A percentile compares a stretch with the other conserved stretches of the same genome.
Conservation (phyloP, 2,888 invertebrate genomes). For the Entomobrya multifasciata region DNA sequence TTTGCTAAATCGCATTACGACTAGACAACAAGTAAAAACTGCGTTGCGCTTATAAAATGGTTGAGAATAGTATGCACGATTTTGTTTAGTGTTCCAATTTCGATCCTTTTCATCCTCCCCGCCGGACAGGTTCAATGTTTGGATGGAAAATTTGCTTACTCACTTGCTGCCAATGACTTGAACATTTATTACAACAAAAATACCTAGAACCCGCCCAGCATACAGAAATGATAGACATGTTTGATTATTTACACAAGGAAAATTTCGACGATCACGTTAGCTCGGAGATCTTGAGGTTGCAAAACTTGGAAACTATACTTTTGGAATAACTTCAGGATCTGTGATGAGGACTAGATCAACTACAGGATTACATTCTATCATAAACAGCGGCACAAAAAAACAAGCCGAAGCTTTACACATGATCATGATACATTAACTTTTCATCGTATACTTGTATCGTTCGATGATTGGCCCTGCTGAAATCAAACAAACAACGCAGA, state of each 20-base stretch:
- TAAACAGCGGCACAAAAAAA: no score
- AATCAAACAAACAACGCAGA: neutral
- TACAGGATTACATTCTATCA: no score
- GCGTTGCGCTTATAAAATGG: no score
- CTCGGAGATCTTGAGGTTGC: neutral
- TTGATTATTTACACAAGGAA: constrained; percentile 40
- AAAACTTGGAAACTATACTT: neutral
- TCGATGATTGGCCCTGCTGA: constrained; percentile 15
- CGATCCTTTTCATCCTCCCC: constrained; percentile 18
- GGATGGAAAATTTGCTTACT: neutral
- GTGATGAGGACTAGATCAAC: neutral
- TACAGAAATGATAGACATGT: neutral
- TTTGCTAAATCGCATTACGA: no score
- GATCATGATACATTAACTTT: constrained; percentile 21
- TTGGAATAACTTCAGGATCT: neutral
- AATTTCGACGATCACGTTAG: constrained; percentile 5
- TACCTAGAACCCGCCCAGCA: neutral
- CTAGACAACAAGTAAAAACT: no score
- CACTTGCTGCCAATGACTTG: neutral
- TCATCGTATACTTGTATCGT: neutral
- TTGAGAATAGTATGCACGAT: no score
- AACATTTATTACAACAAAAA: neutral
- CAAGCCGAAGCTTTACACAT: constrained; percentile 1
- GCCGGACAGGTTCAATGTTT: neutral
- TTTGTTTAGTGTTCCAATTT: neutral